Base-by-base conservation (phyloP, 2,888 invertebrate genomes). In the Bombyx huttoni region DNA sequence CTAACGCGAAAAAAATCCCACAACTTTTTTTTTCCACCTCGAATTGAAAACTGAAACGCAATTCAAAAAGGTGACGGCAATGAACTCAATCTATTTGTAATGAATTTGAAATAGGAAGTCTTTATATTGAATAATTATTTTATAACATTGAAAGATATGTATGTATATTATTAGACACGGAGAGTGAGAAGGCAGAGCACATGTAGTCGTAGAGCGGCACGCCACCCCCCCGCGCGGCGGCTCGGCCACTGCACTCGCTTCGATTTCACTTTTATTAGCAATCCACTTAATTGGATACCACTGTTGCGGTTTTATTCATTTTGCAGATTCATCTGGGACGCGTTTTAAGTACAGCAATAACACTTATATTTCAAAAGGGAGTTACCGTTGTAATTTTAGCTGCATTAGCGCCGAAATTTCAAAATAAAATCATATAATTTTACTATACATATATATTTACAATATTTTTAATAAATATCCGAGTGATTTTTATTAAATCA, bases 181-280 rank as follows among this genome's bases (percentile, higher is more conserved):
- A 40, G 40, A 40, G 60, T 54, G 65, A 51, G 56, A 58, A 52
- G 59, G 51, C 47, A 56, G 33, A 34, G 52, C 51, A 55, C 51
- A 49, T 53, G 55, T 54, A 47, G 57, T 53, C 53, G 58, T 34
- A 50, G 52, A 48, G 54, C 49, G 51, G 46, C 57, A 52, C 52
- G 50, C 47, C 55, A 53, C 55, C 58, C 56, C 55, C 55, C 46
- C 47, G 51, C 48, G 51, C 53, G 49, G 49, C 50, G 50, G 62
- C 62, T 78, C 86, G 87, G 87, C 83, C 87, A 84, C 82, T 86
- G 87, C 86, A 85, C 87, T 74, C 87, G 73, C 81, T 80, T 76
- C 85, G 87, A 87, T 87, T 87, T 87, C 87, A 87, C 87, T 87
- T 87, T 87, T 87, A 86, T 87, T 86, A 87, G 84, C 85, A 85